Evolutionary conservation across 2,113 vertebrate genomes (phyloP).

Genomic region (Plecotus auritus): DNA sequence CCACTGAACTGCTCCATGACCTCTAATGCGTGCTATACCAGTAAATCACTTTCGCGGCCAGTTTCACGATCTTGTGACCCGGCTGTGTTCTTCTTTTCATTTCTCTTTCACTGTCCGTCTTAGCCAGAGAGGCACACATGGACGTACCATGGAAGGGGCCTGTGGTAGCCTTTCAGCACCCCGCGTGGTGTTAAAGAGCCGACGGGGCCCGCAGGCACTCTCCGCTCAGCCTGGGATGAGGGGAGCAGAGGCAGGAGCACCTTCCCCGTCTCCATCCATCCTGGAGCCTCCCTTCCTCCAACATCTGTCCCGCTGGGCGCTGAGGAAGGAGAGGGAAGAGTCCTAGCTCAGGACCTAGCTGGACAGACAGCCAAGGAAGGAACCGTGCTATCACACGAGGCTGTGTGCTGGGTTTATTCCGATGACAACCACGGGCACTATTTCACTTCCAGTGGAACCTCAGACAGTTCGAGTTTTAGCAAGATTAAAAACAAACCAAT

Average conservation of each 20-base stretch:
- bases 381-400: rapidly evolving
- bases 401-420: background rate
- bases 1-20: rapidly evolving
- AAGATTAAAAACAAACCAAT: background rate
- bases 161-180: background rate
- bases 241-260: background rate
- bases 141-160: too few relatives aligned
- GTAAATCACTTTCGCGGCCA: background rate
- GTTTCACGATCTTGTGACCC: background rate
- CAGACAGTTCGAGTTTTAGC: background rate
- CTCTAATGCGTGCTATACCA: rapidly evolving
- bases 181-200: too few relatives aligned
- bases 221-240: background rate
- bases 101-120: background rate
- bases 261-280: background rate
- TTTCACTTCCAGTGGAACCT: background rate
- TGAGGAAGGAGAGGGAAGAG: background rate
- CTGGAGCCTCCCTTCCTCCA: too few relatives aligned
- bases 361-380: background rate
- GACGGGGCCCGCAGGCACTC: rapidly evolving
- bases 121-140: background rate
- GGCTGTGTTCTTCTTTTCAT: background rate
- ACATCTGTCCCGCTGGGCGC: background rate
- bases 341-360: background rate
- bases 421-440: too few relatives aligned